Conservation (phyloP, 2,888 invertebrate genomes). For the Slavum lentiscoides region DNA sequence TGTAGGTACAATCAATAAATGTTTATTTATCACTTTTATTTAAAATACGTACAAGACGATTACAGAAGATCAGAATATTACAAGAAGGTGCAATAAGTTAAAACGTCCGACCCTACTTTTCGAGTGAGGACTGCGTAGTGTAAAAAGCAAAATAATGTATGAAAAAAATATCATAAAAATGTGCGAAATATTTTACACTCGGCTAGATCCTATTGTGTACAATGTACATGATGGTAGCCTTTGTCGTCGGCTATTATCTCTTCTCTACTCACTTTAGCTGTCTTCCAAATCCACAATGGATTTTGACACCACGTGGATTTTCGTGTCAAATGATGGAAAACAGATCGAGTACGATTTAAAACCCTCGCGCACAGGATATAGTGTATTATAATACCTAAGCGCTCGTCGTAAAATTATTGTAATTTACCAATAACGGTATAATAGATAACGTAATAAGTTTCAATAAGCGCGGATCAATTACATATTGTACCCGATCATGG, state of each 20-base stretch:
- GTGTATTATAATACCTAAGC: no score
- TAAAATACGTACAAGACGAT: neutral
- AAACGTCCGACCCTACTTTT: neutral
- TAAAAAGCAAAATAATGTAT: neutral
- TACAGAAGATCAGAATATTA: no score
- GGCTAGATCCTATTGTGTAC: neutral
- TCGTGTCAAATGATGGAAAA: constrained; percentile 26
- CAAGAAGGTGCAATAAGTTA: neutral
- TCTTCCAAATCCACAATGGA: constrained; percentile 20
- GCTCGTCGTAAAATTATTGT: no score
- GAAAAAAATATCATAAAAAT: neutral
- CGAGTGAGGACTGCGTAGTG: neutral
- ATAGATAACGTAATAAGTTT: no score
- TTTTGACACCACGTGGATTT: constrained; percentile 21
- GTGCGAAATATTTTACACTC: neutral
- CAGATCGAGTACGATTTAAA: constrained; percentile 27
- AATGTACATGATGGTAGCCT: neutral
- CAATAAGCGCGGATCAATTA: no score
- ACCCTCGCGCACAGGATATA: neutral
- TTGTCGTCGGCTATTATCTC: constrained; percentile 29
- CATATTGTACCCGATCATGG: no score
- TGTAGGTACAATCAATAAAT: neutral
- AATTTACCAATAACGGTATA: no score
- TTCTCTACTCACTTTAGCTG: neutral
- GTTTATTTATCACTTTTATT: neutral